Conservation (phyloP, 2,113 vertebrate species). For the Microtus oregoni region DNA sequence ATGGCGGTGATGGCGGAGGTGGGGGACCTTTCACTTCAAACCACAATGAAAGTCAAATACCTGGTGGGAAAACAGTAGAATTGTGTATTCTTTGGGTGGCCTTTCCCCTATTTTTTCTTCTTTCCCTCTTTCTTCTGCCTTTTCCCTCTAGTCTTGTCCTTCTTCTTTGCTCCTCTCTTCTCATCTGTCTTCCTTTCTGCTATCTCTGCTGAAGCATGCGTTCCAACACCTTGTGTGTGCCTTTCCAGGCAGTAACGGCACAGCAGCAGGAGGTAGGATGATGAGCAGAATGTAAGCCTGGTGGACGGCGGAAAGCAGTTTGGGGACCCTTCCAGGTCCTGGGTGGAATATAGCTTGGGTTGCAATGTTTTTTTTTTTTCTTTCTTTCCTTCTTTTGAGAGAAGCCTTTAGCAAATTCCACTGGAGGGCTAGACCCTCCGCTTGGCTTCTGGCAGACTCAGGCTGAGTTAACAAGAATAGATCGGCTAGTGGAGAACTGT, state of each 20-base stretch:
- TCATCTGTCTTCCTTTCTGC: not conserved
- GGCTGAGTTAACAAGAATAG: fast-evolving
- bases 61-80: not conserved
- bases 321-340: not conserved
- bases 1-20: fast-evolving
- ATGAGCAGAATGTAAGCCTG: not conserved
- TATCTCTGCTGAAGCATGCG: not conserved
- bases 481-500: not conserved
- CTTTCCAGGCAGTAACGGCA: not conserved
- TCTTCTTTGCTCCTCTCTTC: not conserved
- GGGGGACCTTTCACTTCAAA: not conserved
- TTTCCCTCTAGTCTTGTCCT: no score
- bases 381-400: not conserved
- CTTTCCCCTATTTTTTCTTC: no score
- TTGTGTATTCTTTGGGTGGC: fast-evolving
- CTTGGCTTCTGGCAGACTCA: not conserved
- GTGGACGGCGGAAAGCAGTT: fast-evolving
- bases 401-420: not conserved
- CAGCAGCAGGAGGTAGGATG: not conserved
- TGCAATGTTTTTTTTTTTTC: not conserved
- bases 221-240: not conserved
- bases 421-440: not conserved
- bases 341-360: not conserved
- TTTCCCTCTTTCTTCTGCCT: not conserved
- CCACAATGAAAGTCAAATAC: not conserved